Percentiles rank a stretch among this genome's conserved stretches.
phyloP scores from a whole-genome alignment of 2,113 vertebrate species.

The Lophura nycthemera region DNA sequence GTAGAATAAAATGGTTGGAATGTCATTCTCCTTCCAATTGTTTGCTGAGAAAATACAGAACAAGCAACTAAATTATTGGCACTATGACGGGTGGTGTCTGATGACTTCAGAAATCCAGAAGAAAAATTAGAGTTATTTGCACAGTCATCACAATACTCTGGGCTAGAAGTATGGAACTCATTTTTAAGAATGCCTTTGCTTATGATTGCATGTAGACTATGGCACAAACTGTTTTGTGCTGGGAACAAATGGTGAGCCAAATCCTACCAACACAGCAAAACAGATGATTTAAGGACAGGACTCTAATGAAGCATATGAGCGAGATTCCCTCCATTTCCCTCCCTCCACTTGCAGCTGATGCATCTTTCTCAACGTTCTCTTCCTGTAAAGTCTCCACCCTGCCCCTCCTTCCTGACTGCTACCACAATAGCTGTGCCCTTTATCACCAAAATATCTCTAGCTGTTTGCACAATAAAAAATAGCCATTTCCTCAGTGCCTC shows the following conservation, averaged over 20 bases:
- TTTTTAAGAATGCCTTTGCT: conserved; percentile 22
- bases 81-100: not conserved
- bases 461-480: conserved; percentile 30
- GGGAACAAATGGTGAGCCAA: not conserved
- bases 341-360: not conserved
- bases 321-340: not conserved
- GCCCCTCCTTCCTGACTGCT: conserved; percentile 25
- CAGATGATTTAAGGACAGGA: not conserved
- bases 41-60: conserved; percentile 66
- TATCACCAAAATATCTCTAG: conserved; percentile 37
- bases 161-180: not conserved
- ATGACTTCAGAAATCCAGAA: conserved; percentile 31
- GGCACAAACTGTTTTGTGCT: not conserved
- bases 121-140: not conserved
- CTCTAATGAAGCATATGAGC: not conserved
- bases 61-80: conserved; percentile 29
- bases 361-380: not conserved
- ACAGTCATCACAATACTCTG: not conserved
- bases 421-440: conserved; percentile 21
- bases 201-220: not conserved
- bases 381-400: conserved; percentile 47
- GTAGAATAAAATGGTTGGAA: conserved; percentile 60
- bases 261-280: not conserved
- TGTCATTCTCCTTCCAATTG: conserved; percentile 60
- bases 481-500: not conserved